Percentiles rank a stretch among this genome's conserved stretches.
phyloP scores from a whole-genome alignment of 2,797 vertebrate genomes.

The Sternarchorhynchus goeldii region DNA sequence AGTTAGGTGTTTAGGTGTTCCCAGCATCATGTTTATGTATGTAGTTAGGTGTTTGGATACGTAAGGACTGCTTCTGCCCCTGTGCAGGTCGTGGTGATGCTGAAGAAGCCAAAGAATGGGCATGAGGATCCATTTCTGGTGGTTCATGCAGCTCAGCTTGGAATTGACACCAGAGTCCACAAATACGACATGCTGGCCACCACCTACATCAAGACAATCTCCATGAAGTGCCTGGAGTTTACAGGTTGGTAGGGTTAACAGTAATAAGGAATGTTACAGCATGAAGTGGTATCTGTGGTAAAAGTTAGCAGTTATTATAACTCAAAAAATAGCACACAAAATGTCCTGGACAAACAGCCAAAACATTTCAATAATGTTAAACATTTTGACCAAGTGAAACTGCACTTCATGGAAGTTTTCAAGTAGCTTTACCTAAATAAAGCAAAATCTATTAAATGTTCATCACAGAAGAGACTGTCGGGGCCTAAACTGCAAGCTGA shows the following conservation, averaged over 20 bases:
- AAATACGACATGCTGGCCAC: constrained; percentile 81
- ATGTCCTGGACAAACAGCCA: too few relatives aligned
- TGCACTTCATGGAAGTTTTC: too few relatives aligned
- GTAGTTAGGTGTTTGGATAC: too few relatives aligned
- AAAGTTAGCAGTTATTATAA: background rate
- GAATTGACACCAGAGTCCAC: constrained; percentile 81
- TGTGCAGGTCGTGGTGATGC: constrained; percentile 80
- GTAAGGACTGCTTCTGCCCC: constrained; percentile 12
- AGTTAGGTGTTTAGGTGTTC: too few relatives aligned
- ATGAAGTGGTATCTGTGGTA: background rate
- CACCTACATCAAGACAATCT: constrained; percentile 85
- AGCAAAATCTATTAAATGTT: too few relatives aligned
- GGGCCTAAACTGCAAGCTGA: too few relatives aligned
- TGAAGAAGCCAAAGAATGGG: constrained; percentile 78
- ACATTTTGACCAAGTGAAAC: background rate
- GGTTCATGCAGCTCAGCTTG: constrained; percentile 83
- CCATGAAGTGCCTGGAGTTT: constrained; percentile 85
- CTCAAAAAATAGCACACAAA: too few relatives aligned
- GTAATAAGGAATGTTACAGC: background rate
- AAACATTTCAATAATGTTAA: background rate
- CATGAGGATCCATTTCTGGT: constrained; percentile 78
- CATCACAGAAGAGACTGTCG: too few relatives aligned
- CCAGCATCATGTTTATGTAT: too few relatives aligned
- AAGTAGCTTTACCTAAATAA: too few relatives aligned
- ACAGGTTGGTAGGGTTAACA: constrained; percentile 73